Conservation (phyloP, 2,113 vertebrate genomes). For the Brevimyrus niger region DNA sequence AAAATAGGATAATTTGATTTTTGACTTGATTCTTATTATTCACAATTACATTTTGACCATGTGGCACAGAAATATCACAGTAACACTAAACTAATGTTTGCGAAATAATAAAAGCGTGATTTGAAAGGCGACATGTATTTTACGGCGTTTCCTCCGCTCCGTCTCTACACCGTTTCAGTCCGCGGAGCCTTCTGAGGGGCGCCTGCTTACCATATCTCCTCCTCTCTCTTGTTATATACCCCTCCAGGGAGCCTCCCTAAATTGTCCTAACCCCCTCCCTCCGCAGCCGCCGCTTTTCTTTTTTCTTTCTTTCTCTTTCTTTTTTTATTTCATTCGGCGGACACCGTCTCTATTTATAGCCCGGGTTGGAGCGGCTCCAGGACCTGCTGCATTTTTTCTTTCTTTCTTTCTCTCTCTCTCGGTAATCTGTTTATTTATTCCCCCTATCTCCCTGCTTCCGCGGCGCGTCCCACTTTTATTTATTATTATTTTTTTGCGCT, state of each 20-base stretch:
- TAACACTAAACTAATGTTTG: neutral
- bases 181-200: neutral
- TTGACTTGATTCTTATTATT: neutral
- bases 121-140: neutral
- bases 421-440: slow-evolving; percentile 40
- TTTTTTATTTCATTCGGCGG: slow-evolving; percentile 51
- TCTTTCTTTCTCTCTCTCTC: neutral
- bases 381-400: slow-evolving; percentile 26
- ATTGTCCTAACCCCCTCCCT: slow-evolving; percentile 56
- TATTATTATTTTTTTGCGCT: slow-evolving; percentile 17
- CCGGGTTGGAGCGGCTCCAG: slow-evolving; percentile 39
- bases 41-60: neutral
- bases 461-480: slow-evolving; percentile 15
- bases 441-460: slow-evolving; percentile 18
- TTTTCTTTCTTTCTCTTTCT: slow-evolving; percentile 52
- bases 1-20: neutral
- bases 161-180: neutral
- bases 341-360: slow-evolving; percentile 47
- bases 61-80: neutral
- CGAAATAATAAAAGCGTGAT: neutral
- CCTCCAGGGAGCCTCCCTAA: slow-evolving; percentile 61
- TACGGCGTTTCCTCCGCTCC: neutral
- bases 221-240: slow-evolving; percentile 49
- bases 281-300: slow-evolving; percentile 41
- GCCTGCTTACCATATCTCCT: slow-evolving; percentile 57